Conservation (phyloP, 1,140 invertebrate species). For the Ostrea denselamellosa region DNA sequence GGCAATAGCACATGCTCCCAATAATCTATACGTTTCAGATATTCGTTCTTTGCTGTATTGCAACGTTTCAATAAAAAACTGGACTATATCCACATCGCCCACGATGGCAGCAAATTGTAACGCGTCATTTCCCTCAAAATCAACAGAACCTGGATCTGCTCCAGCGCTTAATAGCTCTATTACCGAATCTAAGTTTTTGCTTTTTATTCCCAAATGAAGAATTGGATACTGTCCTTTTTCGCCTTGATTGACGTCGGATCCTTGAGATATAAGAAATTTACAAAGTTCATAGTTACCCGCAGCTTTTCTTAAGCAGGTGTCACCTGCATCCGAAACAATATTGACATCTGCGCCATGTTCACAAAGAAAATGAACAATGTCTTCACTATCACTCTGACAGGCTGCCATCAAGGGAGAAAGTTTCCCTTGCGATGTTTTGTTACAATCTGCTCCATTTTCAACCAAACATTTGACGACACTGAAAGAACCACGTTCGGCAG, state of each 20-base stretch:
- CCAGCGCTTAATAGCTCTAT: slow-evolving; percentile 36
- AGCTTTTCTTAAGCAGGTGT: slow-evolving; percentile 42
- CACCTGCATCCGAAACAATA: slow-evolving; percentile 30
- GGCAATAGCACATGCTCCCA: slow-evolving; percentile 30
- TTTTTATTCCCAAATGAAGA: slow-evolving; percentile 47
- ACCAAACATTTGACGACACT: slow-evolving; percentile 43
- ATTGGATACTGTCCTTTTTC: slow-evolving; percentile 41
- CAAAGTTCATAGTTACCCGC: slow-evolving; percentile 41
- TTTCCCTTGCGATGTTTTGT: slow-evolving; percentile 15
- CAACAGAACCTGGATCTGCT: neutral
- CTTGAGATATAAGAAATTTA: slow-evolving; percentile 43
- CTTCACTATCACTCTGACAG: slow-evolving; percentile 29
- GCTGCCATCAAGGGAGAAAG: slow-evolving; percentile 45
- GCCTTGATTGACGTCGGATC: slow-evolving; percentile 42
- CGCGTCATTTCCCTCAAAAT: slow-evolving; percentile 51
- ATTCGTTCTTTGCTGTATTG: neutral
- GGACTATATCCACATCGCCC: slow-evolving; percentile 29
- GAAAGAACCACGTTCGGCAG: neutral
- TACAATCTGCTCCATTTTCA: slow-evolving; percentile 41
- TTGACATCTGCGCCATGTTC: slow-evolving; percentile 49
- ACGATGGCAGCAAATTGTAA: slow-evolving; percentile 43
- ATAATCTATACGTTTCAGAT: slow-evolving; percentile 28
- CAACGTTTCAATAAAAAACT: slow-evolving; percentile 26
- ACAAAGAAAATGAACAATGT: slow-evolving; percentile 35
- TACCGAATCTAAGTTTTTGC: slow-evolving; percentile 4